A percentile compares a stretch with the other conserved stretches of the same genome.
These are phyloP conservation scores for Helarctos malayanus DNA, from an alignment of 2,797 vertebrate species.

Conservation along the genomic window DNA sequence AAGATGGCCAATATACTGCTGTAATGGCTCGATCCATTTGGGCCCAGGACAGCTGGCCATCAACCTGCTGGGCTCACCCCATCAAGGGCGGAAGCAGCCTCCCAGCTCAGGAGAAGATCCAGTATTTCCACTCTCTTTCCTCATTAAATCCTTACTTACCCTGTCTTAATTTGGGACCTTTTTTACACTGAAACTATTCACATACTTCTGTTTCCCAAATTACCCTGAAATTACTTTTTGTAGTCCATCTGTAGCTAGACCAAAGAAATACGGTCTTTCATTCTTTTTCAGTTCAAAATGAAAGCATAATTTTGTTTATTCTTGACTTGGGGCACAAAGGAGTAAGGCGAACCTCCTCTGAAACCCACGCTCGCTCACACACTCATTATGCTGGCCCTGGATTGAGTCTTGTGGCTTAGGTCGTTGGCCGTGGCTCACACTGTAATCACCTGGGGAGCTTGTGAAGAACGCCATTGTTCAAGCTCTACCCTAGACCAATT, in stretches of 20 bases:
- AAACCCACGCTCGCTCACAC: rapidly evolving
- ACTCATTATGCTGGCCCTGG: neutral
- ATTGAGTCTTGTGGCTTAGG: neutral
- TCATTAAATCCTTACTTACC: neutral
- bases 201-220: constrained; percentile 37
- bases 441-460: neutral
- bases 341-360: neutral
- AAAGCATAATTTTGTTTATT: constrained; percentile 20
- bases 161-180: neutral
- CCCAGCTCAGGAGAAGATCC: neutral
- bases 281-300: constrained; percentile 42
- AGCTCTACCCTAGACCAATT: neutral
- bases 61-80: neutral
- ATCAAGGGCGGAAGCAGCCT: neutral
- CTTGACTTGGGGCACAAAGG: neutral
- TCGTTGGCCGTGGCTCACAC: neutral
- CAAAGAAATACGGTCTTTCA: neutral
- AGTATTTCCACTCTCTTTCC: neutral
- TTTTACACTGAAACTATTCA: constrained; percentile 31
- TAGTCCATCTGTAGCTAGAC: neutral
- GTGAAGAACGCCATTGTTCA: neutral
- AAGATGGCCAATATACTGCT: neutral
- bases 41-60: neutral
- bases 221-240: constrained; percentile 67
- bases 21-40: rapidly evolving